Base-by-base conservation (phyloP, 2,113 vertebrate species). In the Panthera uncia region DNA sequence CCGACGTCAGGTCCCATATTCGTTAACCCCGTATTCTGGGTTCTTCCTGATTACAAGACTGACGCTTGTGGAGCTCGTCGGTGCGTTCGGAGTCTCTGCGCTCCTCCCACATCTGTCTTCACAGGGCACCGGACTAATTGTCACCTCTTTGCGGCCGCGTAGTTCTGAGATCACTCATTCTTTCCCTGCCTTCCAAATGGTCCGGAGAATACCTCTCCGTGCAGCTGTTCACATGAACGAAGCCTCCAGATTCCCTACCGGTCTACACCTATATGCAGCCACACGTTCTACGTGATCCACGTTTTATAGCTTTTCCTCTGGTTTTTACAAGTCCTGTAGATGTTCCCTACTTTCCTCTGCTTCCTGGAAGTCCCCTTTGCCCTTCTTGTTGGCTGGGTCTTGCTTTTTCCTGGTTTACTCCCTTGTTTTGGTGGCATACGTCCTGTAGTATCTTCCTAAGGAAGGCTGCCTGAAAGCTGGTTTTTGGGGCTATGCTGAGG, bases 81-180 rank as follows among this genome's bases (percentile, higher is more conserved):
- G 18, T 21, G 57, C 7, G 3, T 18, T 9, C 57, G 21, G 57
- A 0, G 7, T 8, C 7, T 7, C 7, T 1, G 3, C 0, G 25
- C 14, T 1, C 73, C 73, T 76, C 25, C 13, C 14, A 1, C 14
- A 25, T 31, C 66, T 18, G 41, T 36, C 66, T 13, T 45, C 25
- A 1, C 5, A 11, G 3, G 14, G 33, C 50, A 7, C 41, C 21
- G 15, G 38, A 83, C 29, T 65, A 38, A 45, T 31, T 16, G 79
- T 18, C 14, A 27, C 88, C 4, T 13, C 86, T 79, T 74, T 33
- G 6, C 74, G 81, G 12, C 31, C 71, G 68, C 3, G 7, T 29
- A 7, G 8, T 41, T 82, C 82, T 61, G 41, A 86, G 63, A 36
- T 74, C 27, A 16, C 31, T 52, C n/a, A 16, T 68, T 48, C 31